These are phyloP conservation scores for Sprattus sprattus DNA, from an alignment of 2,113 vertebrate genomes.

Conservation along the genomic window DNA sequence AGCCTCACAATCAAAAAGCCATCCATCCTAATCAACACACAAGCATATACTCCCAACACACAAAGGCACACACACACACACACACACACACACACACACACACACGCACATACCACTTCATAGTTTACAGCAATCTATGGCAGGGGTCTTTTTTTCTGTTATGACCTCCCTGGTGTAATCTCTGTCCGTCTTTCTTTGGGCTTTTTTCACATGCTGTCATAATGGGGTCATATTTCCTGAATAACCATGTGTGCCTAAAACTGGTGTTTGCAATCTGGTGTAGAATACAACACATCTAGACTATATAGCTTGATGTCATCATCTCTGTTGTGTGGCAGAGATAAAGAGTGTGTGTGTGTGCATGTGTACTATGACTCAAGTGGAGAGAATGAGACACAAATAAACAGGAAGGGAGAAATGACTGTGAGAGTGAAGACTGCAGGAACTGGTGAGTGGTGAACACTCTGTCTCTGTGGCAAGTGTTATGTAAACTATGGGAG, in stretches of 20 bases:
- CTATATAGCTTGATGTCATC: not conserved
- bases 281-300: not conserved
- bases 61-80: conserved; percentile 4
- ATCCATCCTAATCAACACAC: conserved; percentile 68
- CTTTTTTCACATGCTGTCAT: not conserved
- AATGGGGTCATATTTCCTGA: not conserved
- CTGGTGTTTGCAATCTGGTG: not conserved
- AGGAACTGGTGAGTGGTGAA: not conserved
- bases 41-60: not conserved
- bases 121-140: not conserved
- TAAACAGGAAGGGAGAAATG: not conserved
- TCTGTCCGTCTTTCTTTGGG: not conserved
- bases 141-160: not conserved
- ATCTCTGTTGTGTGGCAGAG: not conserved
- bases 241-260: not conserved
- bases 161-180: not conserved
- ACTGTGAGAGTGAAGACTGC: not conserved
- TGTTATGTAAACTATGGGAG: not conserved
- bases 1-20: conserved; percentile 62
- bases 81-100: not conserved
- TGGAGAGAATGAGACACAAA: not conserved
- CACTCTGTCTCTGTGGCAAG: not conserved
- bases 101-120: no score
- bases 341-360: not conserved
- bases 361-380: not conserved